Base-by-base conservation (phyloP, 2,888 invertebrate species). In the Nymphalis c-album region DNA sequence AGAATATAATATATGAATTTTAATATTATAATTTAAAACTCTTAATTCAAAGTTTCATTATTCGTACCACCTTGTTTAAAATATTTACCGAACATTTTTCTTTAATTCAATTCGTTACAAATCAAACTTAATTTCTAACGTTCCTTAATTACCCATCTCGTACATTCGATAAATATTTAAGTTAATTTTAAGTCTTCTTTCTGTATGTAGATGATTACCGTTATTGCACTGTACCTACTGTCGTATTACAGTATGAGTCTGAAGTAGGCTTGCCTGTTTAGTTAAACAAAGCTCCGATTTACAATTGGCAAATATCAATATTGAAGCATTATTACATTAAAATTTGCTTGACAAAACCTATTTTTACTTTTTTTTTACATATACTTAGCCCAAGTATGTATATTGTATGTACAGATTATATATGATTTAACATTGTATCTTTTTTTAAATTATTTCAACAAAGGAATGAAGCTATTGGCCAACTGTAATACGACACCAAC, bases 401-500 rank as follows among this genome's bases (percentile, higher is more conserved):
- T 13, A 40, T 13, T 40, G 40, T 40, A 40, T 13, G 13, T 10
- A 31, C 26, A 31, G 26, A 31, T 31, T 31, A 31, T 31, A 31
- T 31, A 31, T n/a, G n/a, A n/a, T 31, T 31, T 6, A 31, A 31
- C 26, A 31, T 31, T 31, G 5, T 6, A 31, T 31, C 5, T 40
- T 40, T 10, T 16, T 45, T 45, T 45, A 5, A 45, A 20, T 22
- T 18, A 10, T 22, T 20, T 22, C 10, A 10, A 13, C 13, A 31
- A 20, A 40, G 17, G n/a, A 35, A 7, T 50, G 18, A 18, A 45
- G 10, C 16, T 50, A 20, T 20, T 18, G 8, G 50, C 10, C 50
- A 18, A 60, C 50, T 70, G 64, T 59, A 69, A 64, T 64, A 68
- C 68, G 60, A 62, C 58, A 20, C 48, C 63, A 26, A 60, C n/a